These are phyloP conservation scores for Hirtodrosophila confusa DNA, from an alignment of 2,888 invertebrate genomes.

Conservation along the genomic window DNA sequence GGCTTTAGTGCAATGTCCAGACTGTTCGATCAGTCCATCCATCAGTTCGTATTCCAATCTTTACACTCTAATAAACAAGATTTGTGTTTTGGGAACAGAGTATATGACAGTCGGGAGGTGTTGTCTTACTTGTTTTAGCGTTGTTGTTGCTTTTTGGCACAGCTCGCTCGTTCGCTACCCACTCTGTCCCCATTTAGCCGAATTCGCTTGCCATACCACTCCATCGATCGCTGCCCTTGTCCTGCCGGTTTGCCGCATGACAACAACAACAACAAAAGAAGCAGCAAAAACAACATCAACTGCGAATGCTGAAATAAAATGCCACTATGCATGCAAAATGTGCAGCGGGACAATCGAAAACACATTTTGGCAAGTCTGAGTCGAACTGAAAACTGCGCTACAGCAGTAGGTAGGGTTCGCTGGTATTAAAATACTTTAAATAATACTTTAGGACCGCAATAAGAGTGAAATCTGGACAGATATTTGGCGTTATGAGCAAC, in stretches of 20 bases:
- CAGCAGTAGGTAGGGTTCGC: background rate
- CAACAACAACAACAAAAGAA: slow-evolving; percentile 17
- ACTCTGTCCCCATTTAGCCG: slow-evolving; percentile 45
- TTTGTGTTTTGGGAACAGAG: no score
- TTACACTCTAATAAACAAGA: no score
- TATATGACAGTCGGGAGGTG: no score
- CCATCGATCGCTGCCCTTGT: slow-evolving; percentile 61
- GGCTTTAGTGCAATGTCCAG: no score
- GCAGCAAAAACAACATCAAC: slow-evolving; percentile 17
- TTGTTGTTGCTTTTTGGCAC: slow-evolving; percentile 38
- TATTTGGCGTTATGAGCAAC: no score
- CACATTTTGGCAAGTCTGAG: slow-evolving; percentile 32
- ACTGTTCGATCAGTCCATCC: no score
- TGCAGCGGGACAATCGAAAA: slow-evolving; percentile 43
- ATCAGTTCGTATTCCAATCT: no score
- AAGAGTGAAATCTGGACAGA: no score
- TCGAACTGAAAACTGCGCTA: slow-evolving; percentile 28
- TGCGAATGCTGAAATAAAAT: slow-evolving; percentile 42
- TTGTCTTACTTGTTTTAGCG: background rate
- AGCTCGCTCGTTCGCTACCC: slow-evolving; percentile 30
- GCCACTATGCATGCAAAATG: slow-evolving; percentile 62
- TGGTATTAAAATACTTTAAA: no score
- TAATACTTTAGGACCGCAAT: no score
- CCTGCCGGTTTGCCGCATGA: slow-evolving; percentile 54
- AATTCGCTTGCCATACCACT: slow-evolving; percentile 24